Percentiles rank a stretch among this genome's conserved stretches.
These are phyloP conservation scores for Molorchus minor DNA, from an alignment of 2,888 invertebrate genomes.

Conservation along the genomic window DNA sequence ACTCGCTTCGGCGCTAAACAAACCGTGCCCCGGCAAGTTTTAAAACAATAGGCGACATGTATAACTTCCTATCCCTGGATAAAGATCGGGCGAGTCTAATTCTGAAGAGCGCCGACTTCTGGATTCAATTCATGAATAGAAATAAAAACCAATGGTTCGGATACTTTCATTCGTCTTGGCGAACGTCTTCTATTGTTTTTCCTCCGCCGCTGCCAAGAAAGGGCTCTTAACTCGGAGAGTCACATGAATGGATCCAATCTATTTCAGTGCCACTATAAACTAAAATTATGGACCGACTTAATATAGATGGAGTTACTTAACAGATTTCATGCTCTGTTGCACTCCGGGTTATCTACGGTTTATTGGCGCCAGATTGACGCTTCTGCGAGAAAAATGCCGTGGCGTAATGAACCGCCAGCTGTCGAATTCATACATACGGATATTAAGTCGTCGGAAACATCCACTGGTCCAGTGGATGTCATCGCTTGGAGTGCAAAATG, in stretches of 20 bases:
- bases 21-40: conserved; percentile 35
- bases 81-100: conserved; percentile 40
- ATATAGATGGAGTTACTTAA: conserved; percentile 57
- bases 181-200: conserved; percentile 53
- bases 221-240: conserved; percentile 57
- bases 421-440: background rate
- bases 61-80: conserved; percentile 9
- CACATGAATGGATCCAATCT: conserved; percentile 60
- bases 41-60: conserved; percentile 29
- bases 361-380: conserved; percentile 30
- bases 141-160: conserved; percentile 61
- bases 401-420: background rate
- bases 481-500: too few relatives aligned
- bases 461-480: background rate
- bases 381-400: conserved; percentile 19
- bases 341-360: conserved; percentile 22
- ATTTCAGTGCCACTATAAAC: conserved; percentile 56
- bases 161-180: conserved; percentile 55
- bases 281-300: conserved; percentile 59
- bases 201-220: conserved; percentile 50
- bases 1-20: conserved; percentile 37
- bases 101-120: conserved; percentile 46
- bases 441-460: background rate
- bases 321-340: conserved; percentile 50
- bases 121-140: conserved; percentile 59